Evolutionary conservation across 2,797 vertebrate species (phyloP).

Genomic region (Phoxinus dragarum): DNA sequence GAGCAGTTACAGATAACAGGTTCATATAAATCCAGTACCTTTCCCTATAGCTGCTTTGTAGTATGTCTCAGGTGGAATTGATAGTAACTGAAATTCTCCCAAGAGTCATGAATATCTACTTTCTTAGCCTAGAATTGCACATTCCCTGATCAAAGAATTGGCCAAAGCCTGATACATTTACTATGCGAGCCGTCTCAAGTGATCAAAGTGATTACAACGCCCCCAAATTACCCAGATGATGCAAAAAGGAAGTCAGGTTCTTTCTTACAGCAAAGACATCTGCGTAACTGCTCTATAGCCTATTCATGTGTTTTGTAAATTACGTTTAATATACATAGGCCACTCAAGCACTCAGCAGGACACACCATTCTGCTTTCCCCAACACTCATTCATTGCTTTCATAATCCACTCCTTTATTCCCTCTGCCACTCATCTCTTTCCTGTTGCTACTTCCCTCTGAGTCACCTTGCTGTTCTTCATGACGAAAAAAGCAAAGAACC

Average conservation of each 20-base stretch:
- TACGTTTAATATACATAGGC: constrained; percentile 26
- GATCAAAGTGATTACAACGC: constrained; percentile 33
- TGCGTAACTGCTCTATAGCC: not conserved
- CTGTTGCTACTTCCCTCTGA: constrained; percentile 42
- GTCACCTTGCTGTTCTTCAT: constrained; percentile 29
- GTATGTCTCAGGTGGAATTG: constrained; percentile 30
- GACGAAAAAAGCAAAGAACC: constrained; percentile 29
- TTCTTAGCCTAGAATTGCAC: constrained; percentile 15
- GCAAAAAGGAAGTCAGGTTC: not conserved
- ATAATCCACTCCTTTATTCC: constrained; percentile 36
- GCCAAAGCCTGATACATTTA: constrained; percentile 11
- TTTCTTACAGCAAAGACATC: constrained; percentile 6
- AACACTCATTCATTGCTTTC: constrained; percentile 37
- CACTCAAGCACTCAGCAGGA: constrained; percentile 29
- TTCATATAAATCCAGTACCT: constrained; percentile 21
- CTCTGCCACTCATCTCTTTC: constrained; percentile 14
- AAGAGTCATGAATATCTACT: not conserved
- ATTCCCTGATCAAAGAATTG: constrained; percentile 40
- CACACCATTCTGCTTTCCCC: constrained; percentile 19
- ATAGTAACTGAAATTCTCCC: constrained; percentile 40
- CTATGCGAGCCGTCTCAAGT: constrained; percentile 15
- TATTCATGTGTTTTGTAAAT: constrained; percentile 33
- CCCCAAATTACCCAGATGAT: constrained; percentile 15
- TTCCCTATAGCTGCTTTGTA: constrained; percentile 11
- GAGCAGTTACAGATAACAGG: constrained; percentile 26